A percentile compares a stretch with the other conserved stretches of the same genome.
These are phyloP conservation scores for Drosophila fungiperda DNA, from an alignment of 2,888 invertebrate genomes.

Conservation along the genomic window DNA sequence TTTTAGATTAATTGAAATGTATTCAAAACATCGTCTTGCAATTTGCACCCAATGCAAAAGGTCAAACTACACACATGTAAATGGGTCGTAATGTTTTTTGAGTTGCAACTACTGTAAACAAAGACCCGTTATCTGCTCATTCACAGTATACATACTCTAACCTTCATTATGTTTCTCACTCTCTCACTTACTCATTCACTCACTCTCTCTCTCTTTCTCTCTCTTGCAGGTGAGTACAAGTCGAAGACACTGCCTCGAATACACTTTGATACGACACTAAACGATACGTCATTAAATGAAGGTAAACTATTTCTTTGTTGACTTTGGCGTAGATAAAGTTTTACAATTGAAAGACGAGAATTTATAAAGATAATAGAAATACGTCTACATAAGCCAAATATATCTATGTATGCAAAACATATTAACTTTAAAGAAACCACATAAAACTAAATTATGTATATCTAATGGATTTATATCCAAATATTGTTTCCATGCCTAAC, in stretches of 20 bases:
- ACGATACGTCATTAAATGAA: constrained; percentile 84
- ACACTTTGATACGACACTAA: constrained; percentile 84
- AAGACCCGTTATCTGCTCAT: constrained; percentile 25
- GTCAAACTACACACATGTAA: constrained; percentile 57
- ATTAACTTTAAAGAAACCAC: not conserved
- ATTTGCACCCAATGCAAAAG: constrained; percentile 47
- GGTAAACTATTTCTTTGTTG: constrained; percentile 75
- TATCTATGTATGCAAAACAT: not conserved
- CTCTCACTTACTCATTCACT: not conserved
- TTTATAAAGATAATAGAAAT: not conserved
- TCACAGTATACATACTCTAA: constrained; percentile 24
- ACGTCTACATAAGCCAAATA: not conserved
- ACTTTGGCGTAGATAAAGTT: constrained; percentile 8
- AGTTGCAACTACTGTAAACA: constrained; percentile 10
- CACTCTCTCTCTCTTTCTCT: constrained; percentile 41
- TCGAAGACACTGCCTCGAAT: constrained; percentile 86
- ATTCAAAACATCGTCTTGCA: constrained; percentile 59
- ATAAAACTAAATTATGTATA: not conserved
- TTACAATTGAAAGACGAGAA: constrained; percentile 3
- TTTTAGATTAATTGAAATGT: constrained; percentile 76
- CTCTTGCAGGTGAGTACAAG: constrained; percentile 85
- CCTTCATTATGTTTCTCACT: constrained; percentile 12
- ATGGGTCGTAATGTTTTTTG: constrained; percentile 56
- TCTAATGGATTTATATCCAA: not conserved
- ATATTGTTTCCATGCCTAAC: not conserved